A percentile compares a stretch with the other conserved stretches of the same genome.
Evolutionary conservation across 2,888 invertebrate genomes (phyloP).

Genomic region (Masnerella sp.): DNA sequence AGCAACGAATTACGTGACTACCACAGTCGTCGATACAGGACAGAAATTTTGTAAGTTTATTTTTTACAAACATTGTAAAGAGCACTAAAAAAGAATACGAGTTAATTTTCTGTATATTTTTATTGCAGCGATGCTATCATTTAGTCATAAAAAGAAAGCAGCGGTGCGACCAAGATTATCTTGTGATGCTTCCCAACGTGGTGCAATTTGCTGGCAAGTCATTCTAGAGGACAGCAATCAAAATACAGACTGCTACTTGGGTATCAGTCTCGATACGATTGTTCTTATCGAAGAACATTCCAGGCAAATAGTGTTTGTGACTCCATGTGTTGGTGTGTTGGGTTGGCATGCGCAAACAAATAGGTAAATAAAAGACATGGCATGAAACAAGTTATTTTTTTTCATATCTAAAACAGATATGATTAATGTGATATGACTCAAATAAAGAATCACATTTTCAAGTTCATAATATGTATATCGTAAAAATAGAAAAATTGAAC

Average conservation of each 20-base stretch:
- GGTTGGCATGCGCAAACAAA: conserved; percentile 83
- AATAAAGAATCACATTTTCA: too few species aligned
- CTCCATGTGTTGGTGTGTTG: conserved; percentile 89
- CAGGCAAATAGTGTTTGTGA: conserved; percentile 90
- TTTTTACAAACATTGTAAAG: conserved; percentile 23
- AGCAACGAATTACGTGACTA: conserved; percentile 89
- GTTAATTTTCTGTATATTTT: too few species aligned
- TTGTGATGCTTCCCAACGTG: conserved; percentile 85
- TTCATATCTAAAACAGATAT: too few species aligned
- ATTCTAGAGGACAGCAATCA: conserved; percentile 85
- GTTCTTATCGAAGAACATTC: conserved; percentile 91
- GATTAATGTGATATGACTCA: too few species aligned
- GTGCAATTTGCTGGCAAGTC: conserved; percentile 91
- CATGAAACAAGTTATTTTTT: not conserved
- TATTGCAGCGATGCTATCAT: conserved; percentile 85
- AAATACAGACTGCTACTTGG: conserved; percentile 87
- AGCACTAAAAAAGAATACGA: not conserved
- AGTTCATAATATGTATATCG: too few species aligned
- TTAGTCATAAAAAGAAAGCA: conserved; percentile 88
- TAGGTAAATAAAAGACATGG: conserved; percentile 74
- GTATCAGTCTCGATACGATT: conserved; percentile 91
- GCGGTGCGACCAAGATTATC: conserved; percentile 85
- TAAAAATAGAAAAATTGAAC: too few species aligned
- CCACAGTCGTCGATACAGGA: conserved; percentile 88
- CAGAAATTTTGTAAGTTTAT: conserved; percentile 90